A percentile compares a stretch with the other conserved stretches of the same genome.
phyloP scores from a whole-genome alignment of 2,113 vertebrate genomes.

The Euleptes europaea region DNA sequence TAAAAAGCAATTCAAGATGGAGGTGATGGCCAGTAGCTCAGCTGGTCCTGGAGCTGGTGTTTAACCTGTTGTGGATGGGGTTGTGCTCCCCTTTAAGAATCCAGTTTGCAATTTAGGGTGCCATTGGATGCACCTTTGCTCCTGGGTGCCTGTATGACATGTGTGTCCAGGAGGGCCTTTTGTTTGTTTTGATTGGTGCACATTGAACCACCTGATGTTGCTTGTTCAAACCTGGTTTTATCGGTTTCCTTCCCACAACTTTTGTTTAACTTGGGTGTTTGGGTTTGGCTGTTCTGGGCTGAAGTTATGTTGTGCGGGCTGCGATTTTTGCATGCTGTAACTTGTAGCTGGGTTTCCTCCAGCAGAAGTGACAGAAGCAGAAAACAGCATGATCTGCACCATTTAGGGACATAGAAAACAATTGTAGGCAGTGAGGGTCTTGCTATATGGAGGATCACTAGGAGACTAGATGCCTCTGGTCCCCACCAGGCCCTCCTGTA shows the following conservation, averaged over 20 bases:
- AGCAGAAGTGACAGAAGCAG: background rate
- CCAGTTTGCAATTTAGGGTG: no score
- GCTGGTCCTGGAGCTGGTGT: no score
- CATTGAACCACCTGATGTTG: background rate
- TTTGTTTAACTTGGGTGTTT: background rate
- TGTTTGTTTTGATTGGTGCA: background rate
- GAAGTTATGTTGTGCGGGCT: no score
- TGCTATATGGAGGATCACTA: background rate
- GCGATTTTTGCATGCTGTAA: background rate
- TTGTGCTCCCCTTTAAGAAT: no score
- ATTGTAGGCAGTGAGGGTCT: background rate
- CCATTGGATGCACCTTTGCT: no score
- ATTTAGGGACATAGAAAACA: background rate
- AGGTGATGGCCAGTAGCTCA: no score
- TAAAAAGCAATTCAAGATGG: no score
- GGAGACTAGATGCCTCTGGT: background rate
- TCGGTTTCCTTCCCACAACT: no score
- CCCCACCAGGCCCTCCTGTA: background rate
- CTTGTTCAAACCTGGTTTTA: background rate
- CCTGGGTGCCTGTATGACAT: no score
- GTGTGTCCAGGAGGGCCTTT: no score
- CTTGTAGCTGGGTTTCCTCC: background rate
- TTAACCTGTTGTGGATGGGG: no score
- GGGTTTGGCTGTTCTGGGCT: background rate
- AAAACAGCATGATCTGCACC: background rate